These are phyloP conservation scores for Borostomias antarcticus DNA, from an alignment of 2,797 vertebrate genomes.

Conservation along the genomic window DNA sequence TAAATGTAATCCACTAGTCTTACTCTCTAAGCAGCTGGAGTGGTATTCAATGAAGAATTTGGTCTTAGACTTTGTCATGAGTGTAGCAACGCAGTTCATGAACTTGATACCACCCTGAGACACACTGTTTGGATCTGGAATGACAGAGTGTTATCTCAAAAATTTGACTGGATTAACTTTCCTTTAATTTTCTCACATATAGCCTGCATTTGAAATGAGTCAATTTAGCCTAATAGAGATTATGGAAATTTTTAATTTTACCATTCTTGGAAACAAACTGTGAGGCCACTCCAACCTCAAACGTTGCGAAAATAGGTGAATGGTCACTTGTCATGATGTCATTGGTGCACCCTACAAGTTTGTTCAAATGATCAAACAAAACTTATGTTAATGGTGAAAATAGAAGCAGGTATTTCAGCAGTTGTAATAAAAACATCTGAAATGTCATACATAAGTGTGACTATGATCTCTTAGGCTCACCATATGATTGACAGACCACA, in stretches of 20 bases:
- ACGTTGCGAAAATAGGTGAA: slow-evolving; percentile 95
- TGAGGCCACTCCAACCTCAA: slow-evolving; percentile 94
- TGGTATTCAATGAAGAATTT: slow-evolving; percentile 97
- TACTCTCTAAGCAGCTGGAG: slow-evolving; percentile 96
- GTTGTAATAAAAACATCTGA: background rate
- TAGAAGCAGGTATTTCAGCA: background rate
- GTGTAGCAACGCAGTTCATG: slow-evolving; percentile 85
- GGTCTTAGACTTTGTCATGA: slow-evolving; percentile 95
- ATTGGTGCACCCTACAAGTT: slow-evolving; percentile 88
- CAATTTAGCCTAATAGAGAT: no score
- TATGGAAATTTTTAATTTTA: slow-evolving; percentile 55
- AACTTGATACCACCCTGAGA: slow-evolving; percentile 90
- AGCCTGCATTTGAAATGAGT: no score
- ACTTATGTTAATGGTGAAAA: no score
- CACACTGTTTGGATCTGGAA: slow-evolving; percentile 79
- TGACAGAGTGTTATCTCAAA: background rate
- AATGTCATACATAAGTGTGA: background rate
- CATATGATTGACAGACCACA: slow-evolving; percentile 94
- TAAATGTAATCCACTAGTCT: slow-evolving; percentile 20
- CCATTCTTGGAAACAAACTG: slow-evolving; percentile 98
- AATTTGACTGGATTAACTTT: background rate
- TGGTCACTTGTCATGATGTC: slow-evolving; percentile 97
- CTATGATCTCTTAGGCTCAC: slow-evolving; percentile 69
- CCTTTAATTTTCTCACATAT: background rate
- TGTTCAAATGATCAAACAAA: background rate